Base-by-base conservation (phyloP, 2,888 invertebrate genomes). In the Tanypteryx hageni region DNA sequence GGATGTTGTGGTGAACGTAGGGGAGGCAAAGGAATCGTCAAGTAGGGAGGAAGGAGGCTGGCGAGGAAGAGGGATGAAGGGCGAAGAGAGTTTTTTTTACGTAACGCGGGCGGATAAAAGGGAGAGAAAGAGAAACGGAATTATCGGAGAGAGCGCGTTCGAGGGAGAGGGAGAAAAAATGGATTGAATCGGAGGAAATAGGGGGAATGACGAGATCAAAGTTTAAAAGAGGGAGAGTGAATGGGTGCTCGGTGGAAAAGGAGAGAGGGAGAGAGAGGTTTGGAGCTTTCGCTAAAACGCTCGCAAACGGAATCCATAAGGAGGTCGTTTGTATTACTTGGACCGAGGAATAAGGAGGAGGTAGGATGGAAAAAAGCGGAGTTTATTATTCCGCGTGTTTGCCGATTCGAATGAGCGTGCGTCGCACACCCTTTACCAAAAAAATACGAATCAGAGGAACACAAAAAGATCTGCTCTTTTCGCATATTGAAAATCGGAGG, bases 241-340 rank as follows among this genome's bases (percentile, higher is more conserved):
- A 68, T 22, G 68, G 68, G 68, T 13, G 76, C 22, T 27, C 27
- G 13, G 22, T n/a, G 27, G 0, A 61, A 76, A 76, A 76, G 27
- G 22, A 76, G 76, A 68, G 18, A n/a, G 5, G 68, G n/a, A 22
- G 76, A 27, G 27, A 76, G 27, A 76, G 22, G 22, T 18, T 18
- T n/a, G 10, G 27, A 27, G 76, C 76, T 76, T 76, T 76, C 9
- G 76, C 11, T 76, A 76, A 76, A 76, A 27, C 76, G 76, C 27
- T 27, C 76, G 76, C 76, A 76, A 76, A 22, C 22, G 76, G 76
- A 76, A 76, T 76, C 76, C 76, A 76, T 22, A 22, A 76, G 76
- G 27, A 76, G 76, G 76, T 3, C 76, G 22, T 16, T n/a, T 22
- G 76, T 22, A 76, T 76, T 76, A 76, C 11, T n/a, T 18, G 68